Base-by-base conservation (phyloP, 1,140 invertebrate genomes). In the Caenorhabditis briggsae region DNA sequence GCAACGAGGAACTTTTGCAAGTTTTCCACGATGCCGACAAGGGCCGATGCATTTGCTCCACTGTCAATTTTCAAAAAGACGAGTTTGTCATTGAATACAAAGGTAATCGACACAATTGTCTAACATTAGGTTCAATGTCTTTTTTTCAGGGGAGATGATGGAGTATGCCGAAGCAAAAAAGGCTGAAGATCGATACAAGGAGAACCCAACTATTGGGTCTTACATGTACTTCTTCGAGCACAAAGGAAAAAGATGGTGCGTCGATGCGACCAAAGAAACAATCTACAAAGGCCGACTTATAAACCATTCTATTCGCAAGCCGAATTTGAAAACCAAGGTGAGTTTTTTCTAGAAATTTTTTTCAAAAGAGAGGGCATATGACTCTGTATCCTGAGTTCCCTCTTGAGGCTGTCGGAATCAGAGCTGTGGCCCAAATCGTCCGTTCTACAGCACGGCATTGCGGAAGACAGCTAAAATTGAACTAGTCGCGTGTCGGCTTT, bases 161-260 rank as follows among this genome's bases (percentile, higher is more conserved):
- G 95, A 95, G 88, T 94, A 95, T 83, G 93, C 94, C 9, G 95
- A 95, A 92, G 98, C 98, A 0, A 95, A 95, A 87, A 93, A 95
- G 78, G 94, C 96, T 59, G 98, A 99, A 92, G 92, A 93, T 53
- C 92, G 94, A 58, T 99, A 99, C 93, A 95, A 96, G 5, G 94
- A 95, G 93, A 96, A 97, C 93, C 94, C 95, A 88, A 95, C 95
- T 88, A 95, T 96, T 23, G 98, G 56, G 48, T 99, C 97, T 92
- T 99, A 99, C 91, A 99, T 99, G 97, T 99, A 99, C 94, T 99
- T 98, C 93, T 99, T 99, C 93, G 95, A 95, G 90, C 95, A 96
- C 92, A 95, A 95, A 89, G 95, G 95, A 92, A 95, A 95, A 92
- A 95, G 96, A 92, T 98, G 97, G 94, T 99, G 97, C 94, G 95